Base-by-base conservation (phyloP, 2,113 vertebrate species). In the Nibea albiflora region DNA sequence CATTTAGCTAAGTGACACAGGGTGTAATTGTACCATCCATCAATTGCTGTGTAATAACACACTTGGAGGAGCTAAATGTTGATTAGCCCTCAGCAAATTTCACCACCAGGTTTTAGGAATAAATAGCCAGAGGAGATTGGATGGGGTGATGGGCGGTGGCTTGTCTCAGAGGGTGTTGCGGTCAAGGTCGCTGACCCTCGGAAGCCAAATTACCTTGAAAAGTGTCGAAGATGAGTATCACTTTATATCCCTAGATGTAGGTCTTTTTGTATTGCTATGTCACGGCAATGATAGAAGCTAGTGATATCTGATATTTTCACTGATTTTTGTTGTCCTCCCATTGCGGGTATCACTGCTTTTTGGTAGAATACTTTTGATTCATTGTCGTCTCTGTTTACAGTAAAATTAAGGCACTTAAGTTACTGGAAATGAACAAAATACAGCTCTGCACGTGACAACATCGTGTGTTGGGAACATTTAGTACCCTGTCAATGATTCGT, bases 21-120 rank as follows among this genome's bases (percentile, higher is more conserved):
- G 84, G 75, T 92, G 88, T 95, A 94, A 95, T 95, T 95, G 95
- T 95, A 93, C 93, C 92, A 96, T 96, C 94, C 93, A 95, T 94
- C 94, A 96, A 91, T 94, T 93, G 89, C 88, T 78, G 88, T 92
- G 87, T 93, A 95, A 95, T 93, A 93, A 93, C 92, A 95, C 94
- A 95, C 92, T 89, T 82, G 79, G 91, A 94, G 92, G 92, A 93
- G 81, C 93, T 92, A 92, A 95, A 95, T 91, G 92, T 94, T 96
- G 94, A 95, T 95, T 94, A 94, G 94, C 85, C 80, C 73, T 83
- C 64, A 89, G 92, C 91, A 90, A 92, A 92, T 95, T 94, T 93
- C 91, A 92, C 88, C 85, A 87, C 73, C 63, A 85, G 83, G 62
- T 94, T 90, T 90, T 58, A 78, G 81, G 87, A 94, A 94, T 92